phyloP scores from a whole-genome alignment of 2,113 vertebrate genomes.

The Myiozetetes cayanensis region DNA sequence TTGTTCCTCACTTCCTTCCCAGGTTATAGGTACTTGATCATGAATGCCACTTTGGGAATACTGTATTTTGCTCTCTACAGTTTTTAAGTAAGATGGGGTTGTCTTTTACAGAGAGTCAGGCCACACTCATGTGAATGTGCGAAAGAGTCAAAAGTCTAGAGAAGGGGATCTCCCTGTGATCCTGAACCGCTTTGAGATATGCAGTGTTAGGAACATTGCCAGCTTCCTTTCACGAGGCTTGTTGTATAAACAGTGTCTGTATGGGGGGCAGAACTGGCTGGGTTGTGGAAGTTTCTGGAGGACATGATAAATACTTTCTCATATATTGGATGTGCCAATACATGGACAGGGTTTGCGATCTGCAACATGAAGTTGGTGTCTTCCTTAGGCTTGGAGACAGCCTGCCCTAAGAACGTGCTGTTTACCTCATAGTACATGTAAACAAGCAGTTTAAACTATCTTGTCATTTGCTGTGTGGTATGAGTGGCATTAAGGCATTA shows the following conservation, averaged over 20 bases:
- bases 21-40: not conserved
- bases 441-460: not conserved
- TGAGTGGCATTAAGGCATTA: not conserved
- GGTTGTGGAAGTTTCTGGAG: not conserved
- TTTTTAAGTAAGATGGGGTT: not conserved
- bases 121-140: not conserved
- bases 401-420: not conserved
- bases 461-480: not conserved
- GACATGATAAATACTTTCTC: fast-evolving
- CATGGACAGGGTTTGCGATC: not conserved
- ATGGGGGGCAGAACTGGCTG: not conserved
- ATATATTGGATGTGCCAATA: not conserved
- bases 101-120: not conserved
- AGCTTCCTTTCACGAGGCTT: not conserved
- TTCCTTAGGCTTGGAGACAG: not conserved
- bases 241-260: not conserved
- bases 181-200: not conserved
- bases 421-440: not conserved
- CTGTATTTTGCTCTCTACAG: not conserved
- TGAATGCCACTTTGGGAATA: not conserved
- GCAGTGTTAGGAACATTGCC: not conserved
- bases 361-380: not conserved
- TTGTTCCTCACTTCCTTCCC: not conserved
- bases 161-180: fast-evolving
- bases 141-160: not conserved